Conservation (phyloP, 1,140 invertebrate species). For the Coenobita brevimanus region DNA sequence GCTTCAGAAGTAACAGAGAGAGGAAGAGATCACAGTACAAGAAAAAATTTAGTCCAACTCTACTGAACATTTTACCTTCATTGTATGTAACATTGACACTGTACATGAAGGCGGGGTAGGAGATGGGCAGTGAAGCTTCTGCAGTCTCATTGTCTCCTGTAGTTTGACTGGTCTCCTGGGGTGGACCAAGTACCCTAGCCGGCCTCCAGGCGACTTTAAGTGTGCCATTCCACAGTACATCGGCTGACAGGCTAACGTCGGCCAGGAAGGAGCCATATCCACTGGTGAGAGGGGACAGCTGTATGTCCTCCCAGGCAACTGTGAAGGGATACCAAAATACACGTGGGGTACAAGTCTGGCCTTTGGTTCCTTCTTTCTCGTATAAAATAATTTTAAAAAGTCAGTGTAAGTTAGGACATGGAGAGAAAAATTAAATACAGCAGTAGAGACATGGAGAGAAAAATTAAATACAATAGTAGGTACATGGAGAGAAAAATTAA, state of each 20-base stretch:
- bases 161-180: background rate
- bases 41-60: too few species aligned
- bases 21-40: too few species aligned
- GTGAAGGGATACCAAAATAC: background rate
- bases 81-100: background rate
- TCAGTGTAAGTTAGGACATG: too few species aligned
- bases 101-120: background rate
- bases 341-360: too few species aligned
- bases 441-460: too few species aligned
- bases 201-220: slow-evolving; percentile 44
- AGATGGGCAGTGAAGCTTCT: background rate
- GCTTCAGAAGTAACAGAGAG: too few species aligned
- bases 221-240: slow-evolving; percentile 58
- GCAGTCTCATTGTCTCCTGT: background rate
- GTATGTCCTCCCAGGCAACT: slow-evolving; percentile 54
- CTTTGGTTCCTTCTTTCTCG: too few species aligned
- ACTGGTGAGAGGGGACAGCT: background rate
- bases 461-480: too few species aligned
- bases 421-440: too few species aligned
- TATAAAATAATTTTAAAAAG: too few species aligned
- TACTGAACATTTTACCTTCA: too few species aligned
- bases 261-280: slow-evolving; percentile 60
- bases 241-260: slow-evolving; percentile 38
- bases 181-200: slow-evolving; percentile 23
- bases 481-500: too few species aligned